Base-by-base conservation (phyloP, 2,888 invertebrate species). In the Epinotia brunnichana region DNA sequence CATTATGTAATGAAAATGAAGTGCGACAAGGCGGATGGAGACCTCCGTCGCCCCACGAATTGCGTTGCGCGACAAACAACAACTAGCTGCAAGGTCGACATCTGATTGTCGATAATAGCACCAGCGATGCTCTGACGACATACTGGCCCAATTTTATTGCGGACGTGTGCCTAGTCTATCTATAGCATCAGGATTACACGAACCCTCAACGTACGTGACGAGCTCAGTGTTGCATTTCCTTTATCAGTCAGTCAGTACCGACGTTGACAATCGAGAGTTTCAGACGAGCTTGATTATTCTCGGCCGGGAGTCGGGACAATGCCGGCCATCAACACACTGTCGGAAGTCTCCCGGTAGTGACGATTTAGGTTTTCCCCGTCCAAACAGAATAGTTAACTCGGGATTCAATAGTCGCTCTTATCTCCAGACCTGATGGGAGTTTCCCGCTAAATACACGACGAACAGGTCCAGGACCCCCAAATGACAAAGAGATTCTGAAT, bases 81-180 rank as follows among this genome's bases (percentile, higher is more conserved):
- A 92, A 92, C 90, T 86, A 92, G 92, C 89, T 80, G 84, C 92
- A 92, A 92, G 92, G 93, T 91, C 92, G 87, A 79, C 81, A 85
- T 83, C 88, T 92, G 92, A 93, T 93, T 92, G 92, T 83, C 86
- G 82, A 89, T 92, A 92, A 92, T 90, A 86, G 85, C 86, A 86
- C 87, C 89, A 88, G 86, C 84, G 85, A 87, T 86, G 86, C 83
- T 84, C 84, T 78, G 83, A 80, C 89, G 88, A 83, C 88, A 89
- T 81, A 86, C 83, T 90, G 88, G 81, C 90, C 90, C 83, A 90
- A 84, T 89, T 90, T 78, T 75, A 78, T 74, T 84, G 83, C 84
- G 84, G 79, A 81, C 81, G 77, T 79, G 71, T 73, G 72, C 51
- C 72, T 63, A 39, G 54, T 57, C 59, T 69, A 63, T 73, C 57